Evolutionary conservation across 2,113 vertebrate species (phyloP).

Genomic region (Mesoclemmys tuberculata): DNA sequence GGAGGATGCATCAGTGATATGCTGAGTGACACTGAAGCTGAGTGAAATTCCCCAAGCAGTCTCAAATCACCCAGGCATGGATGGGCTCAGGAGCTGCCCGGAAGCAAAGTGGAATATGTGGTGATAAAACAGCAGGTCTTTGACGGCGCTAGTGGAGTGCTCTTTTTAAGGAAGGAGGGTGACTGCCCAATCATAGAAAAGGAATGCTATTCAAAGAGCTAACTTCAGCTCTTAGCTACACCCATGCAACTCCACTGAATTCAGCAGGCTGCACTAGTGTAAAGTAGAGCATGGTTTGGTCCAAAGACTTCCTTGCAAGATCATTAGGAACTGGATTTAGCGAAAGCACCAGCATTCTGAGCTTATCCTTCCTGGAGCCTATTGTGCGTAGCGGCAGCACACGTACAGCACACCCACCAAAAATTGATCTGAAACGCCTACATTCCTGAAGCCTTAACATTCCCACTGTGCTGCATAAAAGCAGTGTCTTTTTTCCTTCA

Average conservation of each 20-base stretch:
- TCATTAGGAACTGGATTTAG: background rate
- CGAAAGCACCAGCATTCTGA: background rate
- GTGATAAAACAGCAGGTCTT: background rate
- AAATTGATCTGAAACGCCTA: background rate
- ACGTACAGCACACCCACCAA: background rate
- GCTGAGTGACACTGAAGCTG: background rate
- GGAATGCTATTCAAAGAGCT: background rate
- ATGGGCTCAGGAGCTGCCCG: background rate
- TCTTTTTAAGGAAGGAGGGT: background rate
- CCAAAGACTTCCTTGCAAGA: background rate
- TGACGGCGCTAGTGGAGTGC: no score
- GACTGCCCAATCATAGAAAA: background rate
- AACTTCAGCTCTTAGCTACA: background rate
- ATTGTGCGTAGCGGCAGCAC: background rate
- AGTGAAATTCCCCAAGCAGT: background rate
- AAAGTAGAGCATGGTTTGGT: background rate
- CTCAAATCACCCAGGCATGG: background rate
- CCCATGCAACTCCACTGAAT: rapidly evolving
- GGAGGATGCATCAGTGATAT: background rate
- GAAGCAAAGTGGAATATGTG: background rate
- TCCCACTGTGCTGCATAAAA: background rate
- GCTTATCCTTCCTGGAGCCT: background rate
- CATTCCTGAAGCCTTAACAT: background rate
- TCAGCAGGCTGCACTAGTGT: background rate
- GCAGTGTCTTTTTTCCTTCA: rapidly evolving